Evolutionary conservation across 2,888 invertebrate genomes (phyloP).

Genomic region (Diarsia mendica): DNA sequence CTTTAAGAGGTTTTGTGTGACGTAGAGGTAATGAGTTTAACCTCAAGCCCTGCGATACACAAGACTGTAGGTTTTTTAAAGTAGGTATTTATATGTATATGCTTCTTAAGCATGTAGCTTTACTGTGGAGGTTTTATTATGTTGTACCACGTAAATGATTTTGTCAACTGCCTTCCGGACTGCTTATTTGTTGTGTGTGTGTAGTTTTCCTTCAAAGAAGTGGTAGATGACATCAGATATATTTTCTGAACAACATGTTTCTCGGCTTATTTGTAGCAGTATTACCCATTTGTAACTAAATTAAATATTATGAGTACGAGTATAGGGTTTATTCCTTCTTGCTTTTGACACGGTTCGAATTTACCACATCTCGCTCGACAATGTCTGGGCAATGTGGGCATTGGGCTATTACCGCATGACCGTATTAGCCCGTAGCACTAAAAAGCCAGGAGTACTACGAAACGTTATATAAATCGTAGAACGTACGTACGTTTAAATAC

Average conservation of each 20-base stretch:
- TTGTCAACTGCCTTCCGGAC: not conserved
- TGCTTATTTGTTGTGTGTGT: no score
- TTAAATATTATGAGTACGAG: no score
- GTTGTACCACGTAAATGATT: not conserved
- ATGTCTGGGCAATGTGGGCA: not conserved
- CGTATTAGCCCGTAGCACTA: not conserved
- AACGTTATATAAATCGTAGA: slow-evolving; percentile 14
- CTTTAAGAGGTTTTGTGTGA: slow-evolving; percentile 30
- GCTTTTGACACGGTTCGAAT: no score
- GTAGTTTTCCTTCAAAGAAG: no score
- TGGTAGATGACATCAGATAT: no score
- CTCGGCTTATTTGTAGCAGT: no score
- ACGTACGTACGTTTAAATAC: slow-evolving; percentile 1
- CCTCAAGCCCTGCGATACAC: no score
- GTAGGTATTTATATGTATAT: no score
- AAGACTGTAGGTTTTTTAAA: not conserved
- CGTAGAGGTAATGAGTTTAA: not conserved
- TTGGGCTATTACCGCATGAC: not conserved
- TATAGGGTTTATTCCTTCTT: no score
- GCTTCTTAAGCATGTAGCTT: not conserved
- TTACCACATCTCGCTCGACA: no score
- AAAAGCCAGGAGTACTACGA: not conserved
- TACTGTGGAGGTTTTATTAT: not conserved
- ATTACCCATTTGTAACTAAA: no score
- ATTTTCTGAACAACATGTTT: no score